Base-by-base conservation (phyloP, 2,113 vertebrate genomes). In the Amphiprion ocellaris region DNA sequence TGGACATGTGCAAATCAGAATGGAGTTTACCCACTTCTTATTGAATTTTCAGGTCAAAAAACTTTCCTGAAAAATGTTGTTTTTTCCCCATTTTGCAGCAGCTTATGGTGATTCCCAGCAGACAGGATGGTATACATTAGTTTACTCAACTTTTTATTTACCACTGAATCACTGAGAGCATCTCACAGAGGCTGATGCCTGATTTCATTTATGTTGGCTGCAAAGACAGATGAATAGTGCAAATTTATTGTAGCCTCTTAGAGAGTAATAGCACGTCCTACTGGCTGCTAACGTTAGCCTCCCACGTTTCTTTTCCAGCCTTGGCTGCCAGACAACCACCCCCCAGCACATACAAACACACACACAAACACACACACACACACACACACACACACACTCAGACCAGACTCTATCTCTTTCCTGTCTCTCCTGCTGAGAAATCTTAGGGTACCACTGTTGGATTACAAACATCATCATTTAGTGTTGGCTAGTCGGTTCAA, bases 391-490 rank as follows among this genome's bases (percentile, higher is more conserved):
- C 64, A 64, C 74, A 50, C 24, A 62, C 69, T 68, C 26, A 69
- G 30, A 41, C 61, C 58, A 53, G 56, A 24, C 56, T 72, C 56
- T 56, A 68, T 75, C 79, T 79, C 52, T 47, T 49, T 78, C 44
- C 63, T 64, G 60, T 65, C 61, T 69, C 66, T 80, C 90, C 89
- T 47, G 78, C 85, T 86, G 84, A 85, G 87, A 91, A 80, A 83
- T 87, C 63, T 86, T 21, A 46, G 77, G 88, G 81, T 84, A 71
- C 83, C 73, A 52, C 83, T 2, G 28, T 52, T 79, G 87, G 85
- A 90, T 85, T 78, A 84, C 87, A 83, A 90, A 88, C 84, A 87
- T 85, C 83, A 89, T 87, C 82, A 84, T 92, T 91, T 90, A 85
- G 49, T 64, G 85, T 62, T 50, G 78, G 83, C 78, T 77, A 52